Base-by-base conservation (phyloP, 2,888 invertebrate species). In the Philopedon plagiatum region DNA sequence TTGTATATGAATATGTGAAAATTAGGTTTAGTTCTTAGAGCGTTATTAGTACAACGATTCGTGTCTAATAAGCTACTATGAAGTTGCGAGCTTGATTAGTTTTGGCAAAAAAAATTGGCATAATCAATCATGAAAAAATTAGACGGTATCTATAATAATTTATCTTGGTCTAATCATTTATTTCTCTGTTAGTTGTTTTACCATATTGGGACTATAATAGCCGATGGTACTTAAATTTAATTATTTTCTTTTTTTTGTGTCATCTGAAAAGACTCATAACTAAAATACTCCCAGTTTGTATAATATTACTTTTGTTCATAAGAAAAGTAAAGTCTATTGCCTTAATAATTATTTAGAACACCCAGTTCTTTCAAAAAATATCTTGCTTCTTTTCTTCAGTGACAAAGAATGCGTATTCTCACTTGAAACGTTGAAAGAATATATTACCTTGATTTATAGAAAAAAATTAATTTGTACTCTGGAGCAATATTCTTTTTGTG, bases 1-100 rank as follows among this genome's bases (percentile, higher is more conserved):
- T 54, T 54, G 11, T 46, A 46, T 2, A 46, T 19, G 19, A 21
- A 21, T 46, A 54, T 54, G 51, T 29, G 18, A 3, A 54, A 54
- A 29, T 54, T 54, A 54, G n/a, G 7, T 29, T 9, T 9, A 54
- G 2, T 29, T 54, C 51, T 29, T 29, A 13, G 18, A 18, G 29
- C 23, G 26, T n/a, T 49, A 44, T 44, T 44, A 7, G n/a, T 3
- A n/a, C 11, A 49, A 5, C 26, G 1, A 13, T 49, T 26, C 18
- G 19, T 34, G 8, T 34, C 5, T 34, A 11, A 34, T 44, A 44
- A 1, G 1, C 8, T 1, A 41, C 18, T 41, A 41, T 44, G 2
- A 19, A 44, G 44, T 19, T 44, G 15, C 7, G 1, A 21, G 46
- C 23, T 46, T 23, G 23, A 23, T 46, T 44, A 44, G 19, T 8